Evolutionary conservation across 2,888 invertebrate species (phyloP).

Genomic region (Nasonia oneida): DNA sequence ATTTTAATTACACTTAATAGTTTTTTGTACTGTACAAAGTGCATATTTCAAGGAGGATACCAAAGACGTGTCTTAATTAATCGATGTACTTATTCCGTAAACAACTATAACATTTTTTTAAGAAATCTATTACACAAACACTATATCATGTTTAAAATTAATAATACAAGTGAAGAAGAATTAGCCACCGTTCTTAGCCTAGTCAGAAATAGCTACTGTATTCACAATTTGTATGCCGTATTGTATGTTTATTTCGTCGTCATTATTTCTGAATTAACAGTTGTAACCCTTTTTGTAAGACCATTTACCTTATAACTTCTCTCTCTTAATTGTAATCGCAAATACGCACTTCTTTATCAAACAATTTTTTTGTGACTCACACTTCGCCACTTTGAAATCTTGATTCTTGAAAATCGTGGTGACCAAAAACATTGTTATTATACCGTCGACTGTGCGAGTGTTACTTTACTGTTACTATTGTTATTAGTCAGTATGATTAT

Average conservation of each 20-base stretch:
- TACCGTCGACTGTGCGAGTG: conserved; percentile 65
- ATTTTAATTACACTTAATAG: conserved; percentile 42
- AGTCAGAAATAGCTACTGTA: conserved; percentile 56
- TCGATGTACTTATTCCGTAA: conserved; percentile 74
- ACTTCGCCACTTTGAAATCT: conserved; percentile 48
- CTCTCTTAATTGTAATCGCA: conserved; percentile 57
- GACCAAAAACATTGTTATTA: conserved; percentile 63
- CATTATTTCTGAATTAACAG: conserved; percentile 56
- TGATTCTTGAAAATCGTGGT: conserved; percentile 50
- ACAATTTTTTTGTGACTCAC: conserved; percentile 59
- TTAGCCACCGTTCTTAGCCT: conserved; percentile 56
- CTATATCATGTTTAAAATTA: conserved; percentile 30
- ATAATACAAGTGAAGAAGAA: conserved; percentile 63
- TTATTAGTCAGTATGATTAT: conserved; percentile 64
- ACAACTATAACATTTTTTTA: neutral
- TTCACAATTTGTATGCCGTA: conserved; percentile 44
- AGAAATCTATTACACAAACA: conserved; percentile 34
- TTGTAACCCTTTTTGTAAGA: conserved; percentile 53
- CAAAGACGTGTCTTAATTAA: conserved; percentile 77
- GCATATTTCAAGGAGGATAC: conserved; percentile 66
- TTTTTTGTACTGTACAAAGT: conserved; percentile 62
- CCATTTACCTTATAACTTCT: conserved; percentile 54
- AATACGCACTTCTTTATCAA: conserved; percentile 56
- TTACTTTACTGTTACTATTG: conserved; percentile 66
- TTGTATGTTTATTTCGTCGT: conserved; percentile 56